A percentile compares a stretch with the other conserved stretches of the same genome.
Evolutionary conservation across 2,797 vertebrate species (phyloP).

Genomic region (Acrossocheilus wenchowensis): DNA sequence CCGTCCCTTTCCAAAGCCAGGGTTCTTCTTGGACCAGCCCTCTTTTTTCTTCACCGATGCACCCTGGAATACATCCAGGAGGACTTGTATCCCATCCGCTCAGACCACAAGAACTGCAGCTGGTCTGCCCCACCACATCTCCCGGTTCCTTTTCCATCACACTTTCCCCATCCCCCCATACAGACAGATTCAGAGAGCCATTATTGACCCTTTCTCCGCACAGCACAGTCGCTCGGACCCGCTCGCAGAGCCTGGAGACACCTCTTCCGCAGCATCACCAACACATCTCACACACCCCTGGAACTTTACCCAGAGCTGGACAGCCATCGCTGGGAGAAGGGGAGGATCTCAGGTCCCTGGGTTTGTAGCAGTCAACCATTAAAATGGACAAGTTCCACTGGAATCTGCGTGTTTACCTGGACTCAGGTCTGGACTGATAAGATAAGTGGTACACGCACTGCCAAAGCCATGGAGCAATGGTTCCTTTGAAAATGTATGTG

Average conservation of each 20-base stretch:
- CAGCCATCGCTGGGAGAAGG: conserved; percentile 32
- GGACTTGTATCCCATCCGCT: conserved; percentile 53
- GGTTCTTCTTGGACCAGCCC: conserved; percentile 59
- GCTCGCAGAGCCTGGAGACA: conserved; percentile 63
- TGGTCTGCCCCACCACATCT: conserved; percentile 53
- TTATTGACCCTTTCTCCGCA: conserved; percentile 57
- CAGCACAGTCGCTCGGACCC: conserved; percentile 47
- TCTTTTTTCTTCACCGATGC: conserved; percentile 60
- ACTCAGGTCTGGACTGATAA: conserved; percentile 38
- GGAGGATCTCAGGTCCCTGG: conserved; percentile 35
- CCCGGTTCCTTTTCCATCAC: conserved; percentile 9
- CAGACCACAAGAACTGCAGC: conserved; percentile 68
- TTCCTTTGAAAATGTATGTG: conserved; percentile 17
- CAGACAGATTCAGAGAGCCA: conserved; percentile 55
- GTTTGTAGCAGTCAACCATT: conserved; percentile 52
- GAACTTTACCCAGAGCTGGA: conserved; percentile 65
- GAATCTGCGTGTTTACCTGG: conserved; percentile 41
- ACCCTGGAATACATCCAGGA: conserved; percentile 48
- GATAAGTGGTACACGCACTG: conserved; percentile 14
- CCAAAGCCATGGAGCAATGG: conserved; percentile 42
- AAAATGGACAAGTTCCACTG: conserved; percentile 22
- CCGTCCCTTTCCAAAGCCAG: conserved; percentile 63
- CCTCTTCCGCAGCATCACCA: conserved; percentile 48
- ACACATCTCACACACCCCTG: conserved; percentile 58
- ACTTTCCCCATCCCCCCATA: conserved; percentile 29